Evolutionary conservation across 2,888 invertebrate genomes (phyloP).

Genomic region (Caradrina clavipalpis): DNA sequence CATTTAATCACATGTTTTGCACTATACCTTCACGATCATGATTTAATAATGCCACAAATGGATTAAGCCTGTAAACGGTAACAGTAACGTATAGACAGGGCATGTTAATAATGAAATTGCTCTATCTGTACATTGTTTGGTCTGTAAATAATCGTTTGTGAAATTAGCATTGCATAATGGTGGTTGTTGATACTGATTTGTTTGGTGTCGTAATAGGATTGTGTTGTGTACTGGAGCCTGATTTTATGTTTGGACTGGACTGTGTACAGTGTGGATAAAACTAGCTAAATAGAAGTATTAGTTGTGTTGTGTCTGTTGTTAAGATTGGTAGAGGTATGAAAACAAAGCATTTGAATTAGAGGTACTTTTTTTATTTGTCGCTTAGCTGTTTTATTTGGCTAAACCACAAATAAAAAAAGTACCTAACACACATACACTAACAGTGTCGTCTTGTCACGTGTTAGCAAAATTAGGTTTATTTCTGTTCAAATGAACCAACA

Average conservation of each 20-base stretch:
- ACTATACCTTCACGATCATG: slow-evolving; percentile 71
- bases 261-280: neutral
- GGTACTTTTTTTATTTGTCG: no score
- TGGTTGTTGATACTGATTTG: slow-evolving; percentile 40
- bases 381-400: no score
- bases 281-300: no score
- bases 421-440: no score
- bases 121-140: slow-evolving; percentile 46
- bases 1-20: slow-evolving; percentile 73
- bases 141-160: slow-evolving; percentile 54
- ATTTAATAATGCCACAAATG: slow-evolving; percentile 81
- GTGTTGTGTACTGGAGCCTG: slow-evolving; percentile 2
- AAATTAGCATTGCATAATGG: slow-evolving; percentile 42
- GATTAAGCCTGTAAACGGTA: slow-evolving; percentile 75
- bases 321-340: no score
- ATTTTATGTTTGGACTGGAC: slow-evolving; percentile 16
- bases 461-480: no score
- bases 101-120: slow-evolving; percentile 73
- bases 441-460: no score
- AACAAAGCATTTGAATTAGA: no score
- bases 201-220: slow-evolving; percentile 38
- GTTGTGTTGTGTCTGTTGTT: neutral
- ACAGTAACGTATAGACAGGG: slow-evolving; percentile 61
- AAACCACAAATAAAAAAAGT: no score
- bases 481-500: no score